phyloP scores from a whole-genome alignment of 2,888 invertebrate species.

The Zygogramma bicolorata region DNA sequence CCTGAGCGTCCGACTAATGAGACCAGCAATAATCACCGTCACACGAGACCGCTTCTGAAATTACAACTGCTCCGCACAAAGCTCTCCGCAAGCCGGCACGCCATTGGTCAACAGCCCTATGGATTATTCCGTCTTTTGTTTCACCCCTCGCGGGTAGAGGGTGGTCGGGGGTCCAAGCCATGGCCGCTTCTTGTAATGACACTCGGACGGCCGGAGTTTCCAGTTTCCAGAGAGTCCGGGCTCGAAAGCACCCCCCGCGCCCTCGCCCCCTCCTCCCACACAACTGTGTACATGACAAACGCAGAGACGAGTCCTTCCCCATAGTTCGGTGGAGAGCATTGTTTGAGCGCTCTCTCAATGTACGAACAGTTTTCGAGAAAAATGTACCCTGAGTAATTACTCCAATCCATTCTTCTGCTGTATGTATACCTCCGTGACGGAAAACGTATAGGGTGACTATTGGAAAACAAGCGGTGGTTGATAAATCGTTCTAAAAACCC shows the following conservation, averaged over 20 bases:
- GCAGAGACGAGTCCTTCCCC: constrained; percentile 52
- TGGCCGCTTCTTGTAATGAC: constrained; percentile 67
- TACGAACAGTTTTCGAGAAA: constrained; percentile 32
- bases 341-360: constrained; percentile 47
- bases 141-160: constrained; percentile 60
- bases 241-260: constrained; percentile 47
- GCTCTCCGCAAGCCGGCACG: constrained; percentile 52
- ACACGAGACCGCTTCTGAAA: constrained; percentile 38
- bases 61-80: constrained; percentile 41
- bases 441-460: too few relatives aligned
- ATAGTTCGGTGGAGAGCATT: constrained; percentile 48
- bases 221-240: constrained; percentile 56
- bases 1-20: not conserved
- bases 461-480: too few relatives aligned
- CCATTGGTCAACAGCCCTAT: constrained; percentile 67
- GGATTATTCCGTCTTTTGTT: constrained; percentile 69
- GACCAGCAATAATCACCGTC: constrained; percentile 47
- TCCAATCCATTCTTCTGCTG: not conserved
- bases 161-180: constrained; percentile 60
- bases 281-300: constrained; percentile 53
- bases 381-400: constrained; percentile 11
- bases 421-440: not conserved
- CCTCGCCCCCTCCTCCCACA: constrained; percentile 26
- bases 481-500: too few relatives aligned
- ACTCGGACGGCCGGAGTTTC: constrained; percentile 65